A percentile compares a stretch with the other conserved stretches of the same genome.
These are phyloP conservation scores for Varanus komodoensis DNA, from an alignment of 2,113 vertebrate genomes.

Conservation along the genomic window DNA sequence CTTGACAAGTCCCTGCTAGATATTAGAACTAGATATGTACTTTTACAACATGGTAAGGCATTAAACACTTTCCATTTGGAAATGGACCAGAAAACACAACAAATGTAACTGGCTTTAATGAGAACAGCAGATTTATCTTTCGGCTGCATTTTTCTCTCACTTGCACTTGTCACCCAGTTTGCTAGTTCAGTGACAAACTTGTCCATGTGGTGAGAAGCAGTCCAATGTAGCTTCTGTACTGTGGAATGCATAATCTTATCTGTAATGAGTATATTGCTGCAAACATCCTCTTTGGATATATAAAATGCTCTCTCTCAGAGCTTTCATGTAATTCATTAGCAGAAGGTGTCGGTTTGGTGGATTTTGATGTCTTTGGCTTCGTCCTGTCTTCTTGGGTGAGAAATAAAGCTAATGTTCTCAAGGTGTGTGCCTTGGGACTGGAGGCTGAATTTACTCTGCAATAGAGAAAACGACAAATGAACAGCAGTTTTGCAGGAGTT, in stretches of 20 bases:
- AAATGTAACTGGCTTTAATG: constrained; percentile 60
- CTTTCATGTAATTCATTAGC: background rate
- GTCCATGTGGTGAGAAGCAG: background rate
- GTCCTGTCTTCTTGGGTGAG: background rate
- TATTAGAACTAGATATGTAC: background rate
- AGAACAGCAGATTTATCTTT: constrained; percentile 10
- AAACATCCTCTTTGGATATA: background rate
- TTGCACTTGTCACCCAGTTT: constrained; percentile 53
- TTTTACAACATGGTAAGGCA: background rate
- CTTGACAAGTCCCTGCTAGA: background rate
- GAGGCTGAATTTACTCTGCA: background rate
- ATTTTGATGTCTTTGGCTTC: background rate
- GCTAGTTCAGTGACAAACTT: background rate
- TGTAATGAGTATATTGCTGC: constrained; percentile 3
- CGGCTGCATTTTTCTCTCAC: background rate
- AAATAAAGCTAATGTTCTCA: background rate
- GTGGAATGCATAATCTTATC: background rate
- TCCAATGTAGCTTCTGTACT: background rate
- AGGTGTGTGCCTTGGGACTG: background rate
- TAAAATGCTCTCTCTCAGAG: background rate
- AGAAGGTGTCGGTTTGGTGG: background rate
- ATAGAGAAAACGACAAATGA: background rate
- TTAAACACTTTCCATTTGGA: background rate
- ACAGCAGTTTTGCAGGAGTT: background rate
- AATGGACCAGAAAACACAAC: background rate